Conservation (phyloP, 2,797 vertebrate genomes). For the Ispidina lecontei region DNA sequence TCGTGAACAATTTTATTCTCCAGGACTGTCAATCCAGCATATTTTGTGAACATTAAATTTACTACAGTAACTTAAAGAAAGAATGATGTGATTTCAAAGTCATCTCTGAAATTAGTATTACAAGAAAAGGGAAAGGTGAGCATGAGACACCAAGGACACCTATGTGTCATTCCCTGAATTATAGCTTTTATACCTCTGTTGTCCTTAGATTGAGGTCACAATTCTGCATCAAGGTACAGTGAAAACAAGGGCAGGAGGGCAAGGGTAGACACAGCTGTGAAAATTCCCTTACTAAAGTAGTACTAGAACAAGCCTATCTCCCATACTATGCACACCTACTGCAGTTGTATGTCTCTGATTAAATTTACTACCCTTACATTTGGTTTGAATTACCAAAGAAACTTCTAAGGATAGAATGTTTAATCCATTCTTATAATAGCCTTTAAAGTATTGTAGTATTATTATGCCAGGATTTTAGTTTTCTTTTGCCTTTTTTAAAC, state of each 20-base stretch:
- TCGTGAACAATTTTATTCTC: background rate
- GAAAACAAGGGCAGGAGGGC: background rate
- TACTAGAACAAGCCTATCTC: background rate
- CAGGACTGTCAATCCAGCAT: rapidly evolving
- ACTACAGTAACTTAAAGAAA: background rate
- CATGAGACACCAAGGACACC: background rate
- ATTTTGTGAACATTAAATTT: background rate
- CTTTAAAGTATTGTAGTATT: background rate
- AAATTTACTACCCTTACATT: too few relatives aligned
- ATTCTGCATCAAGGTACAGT: background rate
- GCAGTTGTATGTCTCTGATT: rapidly evolving
- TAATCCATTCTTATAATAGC: background rate
- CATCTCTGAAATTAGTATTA: background rate
- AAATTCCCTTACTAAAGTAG: background rate
- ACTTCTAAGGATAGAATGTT: background rate
- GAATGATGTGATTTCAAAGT: background rate
- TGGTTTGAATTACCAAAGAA: background rate
- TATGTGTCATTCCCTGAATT: rapidly evolving
- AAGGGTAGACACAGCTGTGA: background rate
- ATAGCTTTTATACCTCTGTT: background rate
- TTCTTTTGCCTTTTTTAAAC: background rate
- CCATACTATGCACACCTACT: rapidly evolving
- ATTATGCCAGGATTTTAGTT: background rate
- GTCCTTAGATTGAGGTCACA: background rate
- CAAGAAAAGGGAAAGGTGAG: background rate